phyloP scores from a whole-genome alignment of 2,888 invertebrate genomes.

The Chironomus tentans region DNA sequence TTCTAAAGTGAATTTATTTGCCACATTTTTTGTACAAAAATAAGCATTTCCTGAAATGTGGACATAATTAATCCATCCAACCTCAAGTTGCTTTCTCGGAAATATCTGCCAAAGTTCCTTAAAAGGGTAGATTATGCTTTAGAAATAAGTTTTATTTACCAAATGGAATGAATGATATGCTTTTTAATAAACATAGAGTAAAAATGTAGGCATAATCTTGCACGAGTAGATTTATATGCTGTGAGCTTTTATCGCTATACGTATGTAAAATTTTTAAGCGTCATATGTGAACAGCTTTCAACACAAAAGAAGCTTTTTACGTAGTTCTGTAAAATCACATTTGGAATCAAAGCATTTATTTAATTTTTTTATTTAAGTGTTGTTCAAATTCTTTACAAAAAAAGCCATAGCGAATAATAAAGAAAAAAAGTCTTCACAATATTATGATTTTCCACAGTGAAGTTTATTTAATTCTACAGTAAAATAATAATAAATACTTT shows the following conservation, averaged over 20 bases:
- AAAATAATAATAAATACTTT: background rate
- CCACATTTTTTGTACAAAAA: background rate
- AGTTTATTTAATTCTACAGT: background rate
- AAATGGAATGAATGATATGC: background rate
- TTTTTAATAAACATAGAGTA: background rate
- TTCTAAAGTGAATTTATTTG: background rate
- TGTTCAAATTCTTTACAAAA: background rate
- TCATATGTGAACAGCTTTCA: background rate
- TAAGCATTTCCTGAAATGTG: too few species aligned
- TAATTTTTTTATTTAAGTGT: background rate
- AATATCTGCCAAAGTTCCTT: too few species aligned
- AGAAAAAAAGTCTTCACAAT: background rate
- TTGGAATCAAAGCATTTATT: background rate
- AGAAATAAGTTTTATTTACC: background rate
- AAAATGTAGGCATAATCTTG: background rate
- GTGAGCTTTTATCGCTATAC: background rate
- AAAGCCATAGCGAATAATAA: background rate
- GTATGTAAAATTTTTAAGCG: background rate
- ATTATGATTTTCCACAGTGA: background rate
- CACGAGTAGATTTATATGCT: background rate
- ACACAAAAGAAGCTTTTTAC: background rate
- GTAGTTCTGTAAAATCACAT: background rate
- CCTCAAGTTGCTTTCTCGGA: too few species aligned
- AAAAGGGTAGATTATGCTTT: too few species aligned
- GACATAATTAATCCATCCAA: too few species aligned